A percentile compares a stretch with the other conserved stretches of the same genome.
These are phyloP conservation scores for Hylaeus volcanicus DNA, from an alignment of 1,140 invertebrate species.

Conservation along the genomic window DNA sequence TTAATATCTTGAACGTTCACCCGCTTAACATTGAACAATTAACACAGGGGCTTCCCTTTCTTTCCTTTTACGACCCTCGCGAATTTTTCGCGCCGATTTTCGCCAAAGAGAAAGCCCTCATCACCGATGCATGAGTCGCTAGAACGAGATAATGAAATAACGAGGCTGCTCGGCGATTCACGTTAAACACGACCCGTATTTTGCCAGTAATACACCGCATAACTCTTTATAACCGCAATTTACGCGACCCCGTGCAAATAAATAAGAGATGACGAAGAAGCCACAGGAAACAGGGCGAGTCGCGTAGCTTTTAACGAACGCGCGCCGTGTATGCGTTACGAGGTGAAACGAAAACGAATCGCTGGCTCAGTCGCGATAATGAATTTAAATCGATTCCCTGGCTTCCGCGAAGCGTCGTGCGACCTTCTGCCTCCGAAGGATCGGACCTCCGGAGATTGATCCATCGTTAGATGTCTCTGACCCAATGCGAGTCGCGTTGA, in stretches of 20 bases:
- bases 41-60: too few species aligned
- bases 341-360: slow-evolving; percentile 11
- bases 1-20: too few species aligned
- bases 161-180: neutral
- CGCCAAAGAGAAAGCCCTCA: neutral
- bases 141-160: neutral
- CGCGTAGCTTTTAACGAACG: neutral
- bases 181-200: slow-evolving; percentile 5
- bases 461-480: too few species aligned
- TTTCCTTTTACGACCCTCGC: too few species aligned
- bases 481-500: neutral
- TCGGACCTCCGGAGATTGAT: neutral
- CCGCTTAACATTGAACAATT: too few species aligned
- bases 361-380: slow-evolving; percentile 5
- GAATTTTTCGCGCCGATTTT: neutral
- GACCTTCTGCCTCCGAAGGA: neutral
- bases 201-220: neutral
- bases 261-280: neutral
- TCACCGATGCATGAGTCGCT: neutral
- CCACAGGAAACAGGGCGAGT: too few species aligned
- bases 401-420: neutral
- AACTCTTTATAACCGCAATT: slow-evolving; percentile 26
- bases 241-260: neutral
- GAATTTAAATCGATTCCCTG: slow-evolving; percentile 22
- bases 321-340: neutral